Percentiles rank a stretch among this genome's conserved stretches.
These are phyloP conservation scores for Atethmia centrago DNA, from an alignment of 2,888 invertebrate genomes.

Conservation along the genomic window DNA sequence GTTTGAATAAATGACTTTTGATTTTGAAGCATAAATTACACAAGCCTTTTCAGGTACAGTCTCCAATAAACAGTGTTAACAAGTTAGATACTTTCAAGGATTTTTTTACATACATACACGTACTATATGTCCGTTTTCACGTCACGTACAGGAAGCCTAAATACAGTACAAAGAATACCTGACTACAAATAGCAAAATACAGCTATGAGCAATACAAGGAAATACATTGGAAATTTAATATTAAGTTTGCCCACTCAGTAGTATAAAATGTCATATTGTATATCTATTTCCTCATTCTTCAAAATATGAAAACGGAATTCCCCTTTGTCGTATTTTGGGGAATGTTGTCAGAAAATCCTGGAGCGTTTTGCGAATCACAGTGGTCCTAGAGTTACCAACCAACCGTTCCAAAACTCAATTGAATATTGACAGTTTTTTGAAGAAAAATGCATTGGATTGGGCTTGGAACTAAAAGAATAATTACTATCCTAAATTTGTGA, in stretches of 20 bases:
- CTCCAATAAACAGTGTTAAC: too few relatives aligned
- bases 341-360: neutral
- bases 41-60: neutral
- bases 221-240: conserved; percentile 21
- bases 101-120: neutral
- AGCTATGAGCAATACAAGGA: conserved; percentile 31
- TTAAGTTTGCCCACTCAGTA: neutral
- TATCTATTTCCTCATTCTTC: neutral
- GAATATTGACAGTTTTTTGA: neutral
- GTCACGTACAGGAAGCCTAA: neutral
- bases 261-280: neutral
- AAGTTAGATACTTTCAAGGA: neutral
- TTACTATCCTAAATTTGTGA: neutral
- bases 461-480: conserved; percentile 10
- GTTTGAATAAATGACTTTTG: too few relatives aligned
- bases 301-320: neutral
- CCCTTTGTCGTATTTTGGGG: neutral
- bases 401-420: neutral
- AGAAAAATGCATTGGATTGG: conserved; percentile 4
- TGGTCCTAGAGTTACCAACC: neutral
- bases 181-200: neutral
- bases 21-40: neutral
- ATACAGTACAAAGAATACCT: neutral
- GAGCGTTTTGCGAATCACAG: neutral
- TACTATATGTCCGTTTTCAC: neutral